These are phyloP conservation scores for Drosophila rellima DNA, from an alignment of 2,888 invertebrate species.

Conservation along the genomic window DNA sequence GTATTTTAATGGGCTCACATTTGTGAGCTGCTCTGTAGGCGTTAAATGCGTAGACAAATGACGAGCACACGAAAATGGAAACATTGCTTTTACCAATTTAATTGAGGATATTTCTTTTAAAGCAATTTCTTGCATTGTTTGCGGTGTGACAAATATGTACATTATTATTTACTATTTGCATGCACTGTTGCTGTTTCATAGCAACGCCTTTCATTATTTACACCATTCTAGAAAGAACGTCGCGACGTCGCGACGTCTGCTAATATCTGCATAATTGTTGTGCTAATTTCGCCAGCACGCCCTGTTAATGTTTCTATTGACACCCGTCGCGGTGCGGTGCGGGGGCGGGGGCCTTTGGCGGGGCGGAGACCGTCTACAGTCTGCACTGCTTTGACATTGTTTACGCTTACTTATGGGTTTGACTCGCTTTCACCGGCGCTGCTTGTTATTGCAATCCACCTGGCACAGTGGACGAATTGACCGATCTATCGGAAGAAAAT, in stretches of 20 bases:
- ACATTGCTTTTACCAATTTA: background rate
- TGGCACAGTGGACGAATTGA: background rate
- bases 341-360: no score
- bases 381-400: slow-evolving; percentile 79
- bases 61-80: background rate
- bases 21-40: slow-evolving; percentile 4
- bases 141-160: background rate
- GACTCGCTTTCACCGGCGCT: slow-evolving; percentile 33
- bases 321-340: slow-evolving; percentile 53
- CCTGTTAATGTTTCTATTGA: slow-evolving; percentile 80
- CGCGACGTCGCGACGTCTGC: slow-evolving; percentile 49
- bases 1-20: slow-evolving; percentile 48
- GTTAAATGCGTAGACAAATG: slow-evolving; percentile 7
- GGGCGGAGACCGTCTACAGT: slow-evolving; percentile 22
- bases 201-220: slow-evolving; percentile 27
- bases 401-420: slow-evolving; percentile 77
- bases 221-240: slow-evolving; percentile 18
- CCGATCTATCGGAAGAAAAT: background rate
- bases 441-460: background rate
- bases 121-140: background rate
- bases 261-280: slow-evolving; percentile 75
- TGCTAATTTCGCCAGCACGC: slow-evolving; percentile 78
- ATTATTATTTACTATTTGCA: slow-evolving; percentile 12
- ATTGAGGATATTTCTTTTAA: background rate
- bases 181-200: background rate